Conservation (phyloP, 2,113 vertebrate species). For the Vidua macroura region DNA sequence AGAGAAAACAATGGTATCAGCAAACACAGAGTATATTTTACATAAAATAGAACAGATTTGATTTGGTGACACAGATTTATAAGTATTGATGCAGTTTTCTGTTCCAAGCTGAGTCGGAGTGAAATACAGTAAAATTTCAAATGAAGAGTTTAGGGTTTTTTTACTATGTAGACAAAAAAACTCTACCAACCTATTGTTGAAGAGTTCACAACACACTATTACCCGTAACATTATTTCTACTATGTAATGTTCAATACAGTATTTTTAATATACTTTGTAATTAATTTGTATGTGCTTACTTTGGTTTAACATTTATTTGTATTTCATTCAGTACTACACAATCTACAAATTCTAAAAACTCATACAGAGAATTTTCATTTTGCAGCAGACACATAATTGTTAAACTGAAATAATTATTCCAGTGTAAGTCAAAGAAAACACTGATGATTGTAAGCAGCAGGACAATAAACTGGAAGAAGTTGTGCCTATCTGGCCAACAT, state of each 20-base stretch:
- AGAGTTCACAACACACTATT: background rate
- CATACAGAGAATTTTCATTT: background rate
- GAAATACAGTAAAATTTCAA: background rate
- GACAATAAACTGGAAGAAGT: background rate
- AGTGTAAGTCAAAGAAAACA: background rate
- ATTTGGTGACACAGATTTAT: background rate
- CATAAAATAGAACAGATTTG: background rate
- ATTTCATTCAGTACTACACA: background rate
- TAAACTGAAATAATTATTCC: background rate
- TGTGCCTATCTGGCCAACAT: background rate
- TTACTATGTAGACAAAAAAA: background rate
- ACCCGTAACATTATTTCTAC: background rate
- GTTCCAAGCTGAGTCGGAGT: background rate
- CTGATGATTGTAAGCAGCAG: background rate
- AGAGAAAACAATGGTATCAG: background rate
- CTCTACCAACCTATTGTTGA: background rate
- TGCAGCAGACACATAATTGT: background rate
- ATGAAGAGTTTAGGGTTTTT: background rate
- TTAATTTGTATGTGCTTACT: background rate
- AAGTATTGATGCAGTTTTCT: background rate
- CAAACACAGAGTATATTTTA: background rate
- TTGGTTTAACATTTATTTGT: background rate
- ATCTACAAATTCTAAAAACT: background rate
- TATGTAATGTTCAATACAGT: background rate
- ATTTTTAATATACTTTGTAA: background rate